Evolutionary conservation across 2,888 invertebrate genomes (phyloP).

Genomic region (Desoria tigrina): DNA sequence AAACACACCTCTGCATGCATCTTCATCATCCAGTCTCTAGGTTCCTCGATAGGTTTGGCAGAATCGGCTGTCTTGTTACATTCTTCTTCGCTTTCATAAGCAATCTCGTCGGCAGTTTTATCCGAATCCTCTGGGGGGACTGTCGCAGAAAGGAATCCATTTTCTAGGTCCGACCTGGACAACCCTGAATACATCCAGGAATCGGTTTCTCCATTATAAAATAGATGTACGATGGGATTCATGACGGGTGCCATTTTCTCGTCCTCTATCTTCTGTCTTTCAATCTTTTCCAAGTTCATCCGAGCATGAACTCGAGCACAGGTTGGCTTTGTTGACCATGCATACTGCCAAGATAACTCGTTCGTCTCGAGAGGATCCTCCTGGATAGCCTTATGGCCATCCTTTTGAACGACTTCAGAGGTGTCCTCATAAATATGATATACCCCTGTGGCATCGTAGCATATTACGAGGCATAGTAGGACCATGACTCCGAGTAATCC

Average conservation of each 20-base stretch:
- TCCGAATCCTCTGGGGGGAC: background rate
- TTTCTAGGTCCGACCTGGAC: too few relatives aligned
- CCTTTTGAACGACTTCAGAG: too few relatives aligned
- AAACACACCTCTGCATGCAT: slow-evolving; percentile 13
- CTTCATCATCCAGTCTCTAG: slow-evolving; percentile 22
- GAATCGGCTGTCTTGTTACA: background rate
- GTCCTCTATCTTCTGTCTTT: background rate
- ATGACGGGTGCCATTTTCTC: background rate
- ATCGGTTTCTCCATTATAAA: too few relatives aligned
- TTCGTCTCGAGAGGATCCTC: background rate
- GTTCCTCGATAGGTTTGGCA: background rate
- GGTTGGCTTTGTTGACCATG: slow-evolving; percentile 5
- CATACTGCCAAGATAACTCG: slow-evolving; percentile 22
- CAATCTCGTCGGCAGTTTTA: background rate
- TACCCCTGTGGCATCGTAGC: background rate
- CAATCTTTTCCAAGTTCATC: background rate
- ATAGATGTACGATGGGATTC: too few relatives aligned
- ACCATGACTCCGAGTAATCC: slow-evolving; percentile 4
- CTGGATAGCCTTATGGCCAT: background rate
- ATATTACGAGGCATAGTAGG: slow-evolving; percentile 2
- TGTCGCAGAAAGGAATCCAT: too few relatives aligned
- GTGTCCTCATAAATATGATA: too few relatives aligned
- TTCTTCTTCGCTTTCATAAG: background rate
- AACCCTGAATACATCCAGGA: slow-evolving; percentile 1
- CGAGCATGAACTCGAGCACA: slow-evolving; percentile 14